Evolutionary conservation across 2,888 invertebrate genomes (phyloP).

Genomic region (Scrobipalpa costella): DNA sequence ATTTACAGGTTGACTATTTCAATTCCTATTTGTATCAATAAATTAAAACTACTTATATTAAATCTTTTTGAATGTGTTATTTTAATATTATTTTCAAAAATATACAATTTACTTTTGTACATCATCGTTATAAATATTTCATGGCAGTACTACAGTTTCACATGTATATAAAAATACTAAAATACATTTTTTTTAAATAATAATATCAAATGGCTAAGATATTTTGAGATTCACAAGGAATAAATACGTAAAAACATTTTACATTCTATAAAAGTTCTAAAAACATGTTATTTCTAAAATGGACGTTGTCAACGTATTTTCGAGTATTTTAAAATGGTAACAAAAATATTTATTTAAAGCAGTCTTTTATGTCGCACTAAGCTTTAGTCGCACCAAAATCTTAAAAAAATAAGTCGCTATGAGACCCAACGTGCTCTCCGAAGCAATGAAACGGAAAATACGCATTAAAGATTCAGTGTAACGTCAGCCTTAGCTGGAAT

Average conservation of each 20-base stretch:
- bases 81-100: slow-evolving; percentile 17
- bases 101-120: slow-evolving; percentile 34
- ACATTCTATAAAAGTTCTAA: background rate
- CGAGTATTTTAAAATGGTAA: slow-evolving; percentile 31
- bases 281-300: slow-evolving; percentile 23
- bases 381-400: background rate
- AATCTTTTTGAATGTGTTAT: background rate
- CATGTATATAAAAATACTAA: background rate
- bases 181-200: slow-evolving; percentile 13
- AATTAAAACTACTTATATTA: background rate
- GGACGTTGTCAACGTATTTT: slow-evolving; percentile 68
- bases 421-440: too few relatives aligned
- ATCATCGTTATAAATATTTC: slow-evolving; percentile 16
- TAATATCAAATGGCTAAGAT: slow-evolving; percentile 51
- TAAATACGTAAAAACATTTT: background rate
- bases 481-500: slow-evolving; percentile 12
- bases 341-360: slow-evolving; percentile 21
- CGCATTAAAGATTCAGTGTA: background rate
- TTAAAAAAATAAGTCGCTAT: too few relatives aligned
- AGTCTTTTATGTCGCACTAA: slow-evolving; percentile 22
- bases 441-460: too few relatives aligned
- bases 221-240: slow-evolving; percentile 42
- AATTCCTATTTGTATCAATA: slow-evolving; percentile 17
- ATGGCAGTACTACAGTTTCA: slow-evolving; percentile 27
- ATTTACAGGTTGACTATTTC: slow-evolving; percentile 35